These are phyloP conservation scores for Myotis davidii DNA, from an alignment of 2,113 vertebrate species.

Conservation along the genomic window DNA sequence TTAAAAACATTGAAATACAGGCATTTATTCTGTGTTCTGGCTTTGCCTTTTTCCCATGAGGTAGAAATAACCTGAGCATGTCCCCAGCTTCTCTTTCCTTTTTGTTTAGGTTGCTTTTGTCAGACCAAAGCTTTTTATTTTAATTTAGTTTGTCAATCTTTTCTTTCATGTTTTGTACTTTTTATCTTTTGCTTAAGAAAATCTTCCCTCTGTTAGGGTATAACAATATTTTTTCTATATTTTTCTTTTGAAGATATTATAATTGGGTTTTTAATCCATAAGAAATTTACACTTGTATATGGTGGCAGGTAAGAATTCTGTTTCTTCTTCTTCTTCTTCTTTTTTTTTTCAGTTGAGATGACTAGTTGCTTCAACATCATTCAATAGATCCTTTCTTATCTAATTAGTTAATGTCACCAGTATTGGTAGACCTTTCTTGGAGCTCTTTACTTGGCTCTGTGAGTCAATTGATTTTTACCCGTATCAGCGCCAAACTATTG, in stretches of 20 bases:
- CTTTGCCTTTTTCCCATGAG: neutral
- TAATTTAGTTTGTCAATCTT: neutral
- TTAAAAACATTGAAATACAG: slow-evolving; percentile 11
- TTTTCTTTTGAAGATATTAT: slow-evolving; percentile 5
- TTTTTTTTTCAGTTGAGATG: neutral
- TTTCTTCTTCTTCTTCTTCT: neutral
- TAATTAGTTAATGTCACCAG: neutral
- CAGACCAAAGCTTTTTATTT: neutral
- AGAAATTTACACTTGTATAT: neutral
- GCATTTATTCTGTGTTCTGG: neutral
- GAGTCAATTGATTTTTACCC: neutral
- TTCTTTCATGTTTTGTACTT: neutral
- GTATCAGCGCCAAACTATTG: neutral
- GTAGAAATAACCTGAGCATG: neutral
- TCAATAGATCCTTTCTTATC: neutral
- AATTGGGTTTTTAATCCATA: neutral
- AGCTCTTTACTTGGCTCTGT: neutral
- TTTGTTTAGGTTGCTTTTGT: slow-evolving; percentile 17
- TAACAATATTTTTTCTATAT: neutral
- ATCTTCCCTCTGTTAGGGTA: neutral
- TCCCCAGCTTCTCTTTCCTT: neutral
- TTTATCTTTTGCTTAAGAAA: slow-evolving; percentile 38
- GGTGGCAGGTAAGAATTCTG: neutral
- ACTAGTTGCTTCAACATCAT: neutral
- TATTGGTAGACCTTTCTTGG: neutral